Base-by-base conservation (phyloP, 2,797 vertebrate genomes). In the Naso thynnoides region DNA sequence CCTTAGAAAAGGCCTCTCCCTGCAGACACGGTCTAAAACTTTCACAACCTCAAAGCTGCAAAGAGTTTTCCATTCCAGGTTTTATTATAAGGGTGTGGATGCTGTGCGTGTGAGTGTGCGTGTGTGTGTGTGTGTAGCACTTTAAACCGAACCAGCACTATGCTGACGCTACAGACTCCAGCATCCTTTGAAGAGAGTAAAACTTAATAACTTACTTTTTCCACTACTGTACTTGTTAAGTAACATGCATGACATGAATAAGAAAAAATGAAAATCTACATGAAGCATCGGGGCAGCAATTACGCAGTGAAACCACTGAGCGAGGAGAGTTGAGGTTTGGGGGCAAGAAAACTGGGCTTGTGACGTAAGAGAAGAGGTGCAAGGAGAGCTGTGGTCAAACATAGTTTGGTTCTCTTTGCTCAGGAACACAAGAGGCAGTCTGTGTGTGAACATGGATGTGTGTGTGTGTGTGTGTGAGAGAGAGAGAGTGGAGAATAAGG, bases 141-240 rank as follows among this genome's bases (percentile, higher is more conserved):
- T 49, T 64, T 44, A 72, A 75, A 81, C 73, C 13, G 5, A 84
- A 66, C 36, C 59, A 62, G 66, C 19, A 42, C 73, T 27, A 7
- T 29, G 66, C 59, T 24, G 47, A 73, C 31, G 23, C 42, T 36
- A 55, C 16, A 36, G 27, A 81, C 11, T 18, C 69, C 79, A 72
- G 74, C 57, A 57, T 78, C 68, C 61, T 75, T 64, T 52, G n/a
- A 81, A 57, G 59, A 65, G 39, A 23, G 13, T 65, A 64, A 86
- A 83, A 82, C 53, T 8, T 79, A 82, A 87, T 18, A 33, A 85
- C 70, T 58, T 66, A 23, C 29, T 88, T 88, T 88, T 88, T 88
- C 87, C 82, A 85, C 83, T 62, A 64, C 68, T 66, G 42, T 23
- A 49, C 47, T 23, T 42, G 42, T 6, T 54, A 36, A 68, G 52